phyloP scores from a whole-genome alignment of 2,888 invertebrate species.

The Watsonalla binaria region DNA sequence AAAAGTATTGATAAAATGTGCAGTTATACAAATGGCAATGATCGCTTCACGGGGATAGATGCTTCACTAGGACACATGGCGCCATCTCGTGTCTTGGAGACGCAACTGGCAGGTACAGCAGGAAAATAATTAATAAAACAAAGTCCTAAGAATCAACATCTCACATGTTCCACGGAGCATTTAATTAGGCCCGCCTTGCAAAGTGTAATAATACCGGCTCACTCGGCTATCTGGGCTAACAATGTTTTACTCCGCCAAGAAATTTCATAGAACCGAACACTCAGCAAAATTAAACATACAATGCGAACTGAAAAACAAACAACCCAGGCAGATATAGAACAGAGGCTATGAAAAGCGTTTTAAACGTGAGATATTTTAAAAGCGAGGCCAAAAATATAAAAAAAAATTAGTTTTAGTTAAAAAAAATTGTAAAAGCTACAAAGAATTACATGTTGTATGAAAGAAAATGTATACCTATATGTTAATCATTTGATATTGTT shows the following conservation, averaged over 20 bases:
- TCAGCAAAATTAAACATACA: constrained; percentile 2
- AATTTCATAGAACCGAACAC: not conserved
- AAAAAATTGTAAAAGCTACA: no score
- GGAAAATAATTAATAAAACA: no score
- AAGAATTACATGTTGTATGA: no score
- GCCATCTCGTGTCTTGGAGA: no score
- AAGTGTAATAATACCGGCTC: not conserved
- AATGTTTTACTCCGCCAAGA: not conserved
- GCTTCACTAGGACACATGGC: no score
- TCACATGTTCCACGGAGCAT: not conserved
- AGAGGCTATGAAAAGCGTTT: constrained; percentile 24
- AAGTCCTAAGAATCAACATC: not conserved
- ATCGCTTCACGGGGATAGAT: no score
- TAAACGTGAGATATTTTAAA: constrained; percentile 14
- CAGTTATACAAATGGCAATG: no score
- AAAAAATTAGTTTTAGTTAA: no score
- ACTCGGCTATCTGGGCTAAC: not conserved
- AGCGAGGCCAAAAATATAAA: constrained; percentile 4
- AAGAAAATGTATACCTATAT: no score
- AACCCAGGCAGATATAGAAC: constrained; percentile 4
- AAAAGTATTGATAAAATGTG: no score
- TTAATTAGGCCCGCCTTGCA: not conserved
- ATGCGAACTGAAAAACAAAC: constrained; percentile 1
- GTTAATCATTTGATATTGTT: no score
- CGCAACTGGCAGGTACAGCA: no score